Percentiles rank a stretch among this genome's conserved stretches.
phyloP scores from a whole-genome alignment of 2,888 invertebrate species.

The Hirtodrosophila cameraria region DNA sequence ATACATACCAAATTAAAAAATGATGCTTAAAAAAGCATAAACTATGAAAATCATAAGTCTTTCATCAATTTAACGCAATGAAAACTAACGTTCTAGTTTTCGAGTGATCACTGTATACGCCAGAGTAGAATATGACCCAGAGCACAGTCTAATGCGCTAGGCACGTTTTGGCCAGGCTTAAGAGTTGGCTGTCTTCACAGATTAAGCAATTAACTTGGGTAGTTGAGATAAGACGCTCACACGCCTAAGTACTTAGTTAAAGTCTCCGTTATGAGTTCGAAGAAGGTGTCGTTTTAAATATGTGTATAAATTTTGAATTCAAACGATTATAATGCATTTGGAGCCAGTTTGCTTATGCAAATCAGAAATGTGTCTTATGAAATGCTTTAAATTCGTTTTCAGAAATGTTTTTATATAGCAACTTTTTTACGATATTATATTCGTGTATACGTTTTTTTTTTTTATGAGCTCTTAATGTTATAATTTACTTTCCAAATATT shows the following conservation, averaged over 20 bases:
- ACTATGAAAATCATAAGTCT: too few relatives aligned
- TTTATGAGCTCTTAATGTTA: constrained; percentile 65
- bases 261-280: background rate
- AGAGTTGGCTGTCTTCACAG: constrained; percentile 51
- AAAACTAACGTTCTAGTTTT: too few relatives aligned
- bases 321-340: constrained; percentile 55
- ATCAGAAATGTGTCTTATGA: constrained; percentile 43
- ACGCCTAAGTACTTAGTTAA: constrained; percentile 7
- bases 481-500: constrained; percentile 75
- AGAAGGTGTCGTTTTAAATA: constrained; percentile 52
- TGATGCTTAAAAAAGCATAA: too few relatives aligned
- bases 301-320: constrained; percentile 42
- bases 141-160: constrained; percentile 54
- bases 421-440: constrained; percentile 24
- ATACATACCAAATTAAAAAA: too few relatives aligned
- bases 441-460: constrained; percentile 36
- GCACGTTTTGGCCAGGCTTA: constrained; percentile 5
- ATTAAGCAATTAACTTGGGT: constrained; percentile 78
- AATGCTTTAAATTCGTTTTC: constrained; percentile 20
- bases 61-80: too few relatives aligned
- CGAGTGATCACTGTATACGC: too few relatives aligned
- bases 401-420: constrained; percentile 21
- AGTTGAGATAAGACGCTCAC: constrained; percentile 74
- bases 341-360: constrained; percentile 59
- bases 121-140: constrained; percentile 10